Conservation (phyloP, 2,888 invertebrate species). For the Cryptops parisi region DNA sequence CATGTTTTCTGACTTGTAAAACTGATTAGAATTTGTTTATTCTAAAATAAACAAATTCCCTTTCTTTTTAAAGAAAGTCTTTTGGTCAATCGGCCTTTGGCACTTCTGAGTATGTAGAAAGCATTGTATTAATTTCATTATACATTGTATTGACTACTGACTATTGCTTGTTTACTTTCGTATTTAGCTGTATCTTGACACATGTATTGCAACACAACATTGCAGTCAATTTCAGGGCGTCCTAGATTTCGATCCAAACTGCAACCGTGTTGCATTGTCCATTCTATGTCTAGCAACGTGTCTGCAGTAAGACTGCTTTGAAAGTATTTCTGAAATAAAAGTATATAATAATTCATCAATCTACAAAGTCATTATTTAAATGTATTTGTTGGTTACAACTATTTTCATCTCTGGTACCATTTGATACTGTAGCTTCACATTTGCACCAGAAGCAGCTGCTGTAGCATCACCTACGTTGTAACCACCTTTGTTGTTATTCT, state of each 20-base stretch:
- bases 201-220: constrained; percentile 9
- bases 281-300: not conserved
- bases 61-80: too few relatives aligned
- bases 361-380: not conserved
- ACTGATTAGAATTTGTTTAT: too few relatives aligned
- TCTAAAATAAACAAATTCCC: too few relatives aligned
- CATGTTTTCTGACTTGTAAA: too few relatives aligned
- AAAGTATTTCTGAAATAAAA: constrained; percentile 6
- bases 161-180: too few relatives aligned
- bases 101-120: too few relatives aligned
- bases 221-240: not conserved
- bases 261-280: constrained; percentile 10
- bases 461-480: constrained; percentile 12
- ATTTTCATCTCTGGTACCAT: constrained; percentile 6
- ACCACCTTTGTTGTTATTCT: constrained; percentile 8
- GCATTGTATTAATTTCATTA: too few relatives aligned
- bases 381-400: not conserved
- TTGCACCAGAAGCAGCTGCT: constrained; percentile 1
- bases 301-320: not conserved
- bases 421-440: constrained; percentile 7
- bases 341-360: not conserved
- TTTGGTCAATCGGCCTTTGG: too few relatives aligned
- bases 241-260: not conserved
- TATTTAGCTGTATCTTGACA: constrained; percentile 9
- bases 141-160: too few relatives aligned